phyloP scores from a whole-genome alignment of 2,888 invertebrate species.

The Diaphora mendica region DNA sequence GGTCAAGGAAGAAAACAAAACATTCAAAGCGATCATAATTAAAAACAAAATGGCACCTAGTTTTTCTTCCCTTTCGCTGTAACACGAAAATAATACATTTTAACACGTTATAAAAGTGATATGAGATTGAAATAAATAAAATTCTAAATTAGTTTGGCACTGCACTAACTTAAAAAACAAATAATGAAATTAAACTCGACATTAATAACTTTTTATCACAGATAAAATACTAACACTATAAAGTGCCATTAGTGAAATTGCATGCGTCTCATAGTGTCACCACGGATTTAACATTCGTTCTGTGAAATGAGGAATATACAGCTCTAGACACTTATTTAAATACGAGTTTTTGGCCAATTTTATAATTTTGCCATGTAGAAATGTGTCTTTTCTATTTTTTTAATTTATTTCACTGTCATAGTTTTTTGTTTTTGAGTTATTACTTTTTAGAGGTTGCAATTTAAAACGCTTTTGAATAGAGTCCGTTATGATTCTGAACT shows the following conservation, averaged over 20 bases:
- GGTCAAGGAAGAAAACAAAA: neutral
- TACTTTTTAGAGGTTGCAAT: neutral
- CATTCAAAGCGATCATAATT: neutral
- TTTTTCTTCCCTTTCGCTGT: neutral
- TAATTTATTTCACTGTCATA: neutral
- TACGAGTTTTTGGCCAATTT: constrained; percentile 49
- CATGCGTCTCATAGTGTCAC: constrained; percentile 69
- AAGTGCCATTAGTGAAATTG: constrained; percentile 80
- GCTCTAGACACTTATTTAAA: constrained; percentile 41
- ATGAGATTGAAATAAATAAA: neutral
- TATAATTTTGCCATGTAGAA: constrained; percentile 39
- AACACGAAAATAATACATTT: neutral
- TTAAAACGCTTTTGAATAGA: neutral
- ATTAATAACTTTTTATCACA: constrained; percentile 50
- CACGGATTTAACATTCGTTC: constrained; percentile 62
- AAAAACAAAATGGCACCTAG: neutral
- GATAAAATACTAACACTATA: constrained; percentile 63
- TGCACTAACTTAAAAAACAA: neutral
- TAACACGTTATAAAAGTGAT: neutral
- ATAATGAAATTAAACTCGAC: neutral
- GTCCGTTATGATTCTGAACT: neutral
- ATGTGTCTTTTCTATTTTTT: neutral
- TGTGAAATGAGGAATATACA: constrained; percentile 48
- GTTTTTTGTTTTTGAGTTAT: neutral
- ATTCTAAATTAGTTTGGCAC: neutral